Percentiles rank a stretch among this genome's conserved stretches.
Evolutionary conservation across 2,888 invertebrate species (phyloP).

Genomic region (Drosophila mimica): DNA sequence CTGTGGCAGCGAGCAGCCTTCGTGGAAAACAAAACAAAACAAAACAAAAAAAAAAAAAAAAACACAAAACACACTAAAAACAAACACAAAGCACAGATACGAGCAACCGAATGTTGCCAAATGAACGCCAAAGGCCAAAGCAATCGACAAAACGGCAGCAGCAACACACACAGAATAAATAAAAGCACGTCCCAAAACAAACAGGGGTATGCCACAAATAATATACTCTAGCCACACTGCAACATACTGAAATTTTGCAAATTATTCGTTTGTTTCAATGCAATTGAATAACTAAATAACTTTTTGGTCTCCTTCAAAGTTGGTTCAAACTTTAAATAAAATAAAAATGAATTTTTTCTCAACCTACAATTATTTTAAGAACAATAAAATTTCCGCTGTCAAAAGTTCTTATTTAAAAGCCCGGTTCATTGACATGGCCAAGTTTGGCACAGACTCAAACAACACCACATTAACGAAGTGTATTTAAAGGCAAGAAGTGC

Average conservation of each 20-base stretch:
- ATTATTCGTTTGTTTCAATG: neutral
- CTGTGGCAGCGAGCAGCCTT: slow-evolving; percentile 39
- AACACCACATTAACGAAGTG: slow-evolving; percentile 13
- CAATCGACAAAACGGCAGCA: slow-evolving; percentile 72
- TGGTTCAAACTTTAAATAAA: neutral
- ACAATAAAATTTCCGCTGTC: neutral
- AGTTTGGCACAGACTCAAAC: neutral
- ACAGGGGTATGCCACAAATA: slow-evolving; percentile 1
- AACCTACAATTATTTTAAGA: neutral
- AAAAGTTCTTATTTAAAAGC: neutral
- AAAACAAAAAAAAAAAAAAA: slow-evolving; percentile 5
- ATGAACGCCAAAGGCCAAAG: slow-evolving; percentile 79
- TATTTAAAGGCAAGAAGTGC: slow-evolving; percentile 51
- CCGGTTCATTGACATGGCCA: neutral
- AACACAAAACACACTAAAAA: slow-evolving; percentile 17
- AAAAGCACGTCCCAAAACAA: slow-evolving; percentile 16
- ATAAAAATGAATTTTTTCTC: neutral
- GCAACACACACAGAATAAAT: slow-evolving; percentile 32
- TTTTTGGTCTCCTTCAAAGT: neutral
- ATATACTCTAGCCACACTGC: slow-evolving; percentile 24
- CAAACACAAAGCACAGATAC: slow-evolving; percentile 54
- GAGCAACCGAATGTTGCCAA: slow-evolving; percentile 69
- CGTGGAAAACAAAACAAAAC: slow-evolving; percentile 12
- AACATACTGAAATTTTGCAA: no score
- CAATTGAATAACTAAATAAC: neutral